These are phyloP conservation scores for Hydrolagus colliei DNA, from an alignment of 2,797 vertebrate species.

Conservation along the genomic window DNA sequence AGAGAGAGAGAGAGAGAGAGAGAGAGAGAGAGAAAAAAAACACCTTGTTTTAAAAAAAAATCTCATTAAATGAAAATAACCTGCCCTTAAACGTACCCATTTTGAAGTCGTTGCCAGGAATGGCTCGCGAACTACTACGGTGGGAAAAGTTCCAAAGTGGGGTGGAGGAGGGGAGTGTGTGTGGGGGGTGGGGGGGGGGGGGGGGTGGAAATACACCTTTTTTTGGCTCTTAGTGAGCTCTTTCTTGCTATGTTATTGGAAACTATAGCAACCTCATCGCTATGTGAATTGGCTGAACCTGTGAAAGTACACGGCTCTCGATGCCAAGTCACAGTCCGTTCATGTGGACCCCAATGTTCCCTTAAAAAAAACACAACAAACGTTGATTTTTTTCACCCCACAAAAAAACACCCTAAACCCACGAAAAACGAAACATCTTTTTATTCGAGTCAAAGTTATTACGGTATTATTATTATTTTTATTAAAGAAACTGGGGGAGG, in stretches of 20 bases:
- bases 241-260: neutral
- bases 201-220: too few species aligned
- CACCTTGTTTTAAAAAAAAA: neutral
- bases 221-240: neutral
- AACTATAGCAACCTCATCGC: slow-evolving; percentile 14
- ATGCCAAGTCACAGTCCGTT: neutral
- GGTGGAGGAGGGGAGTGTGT: too few species aligned
- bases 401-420: neutral
- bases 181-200: too few species aligned
- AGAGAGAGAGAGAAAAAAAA: neutral
- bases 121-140: neutral
- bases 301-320: neutral
- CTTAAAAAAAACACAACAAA: too few species aligned
- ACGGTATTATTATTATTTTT: neutral
- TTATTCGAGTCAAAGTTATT: neutral
- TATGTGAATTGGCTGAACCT: slow-evolving; percentile 5
- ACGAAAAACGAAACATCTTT: neutral
- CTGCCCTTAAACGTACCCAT: neutral
- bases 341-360: neutral
- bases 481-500: neutral
- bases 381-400: too few species aligned
- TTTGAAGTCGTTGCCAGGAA: slow-evolving; percentile 29
- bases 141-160: slow-evolving; percentile 3
- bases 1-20: slow-evolving; percentile 22
- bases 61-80: neutral